Conservation (phyloP, 1,140 invertebrate genomes). For the Drosophila parabipectinata region DNA sequence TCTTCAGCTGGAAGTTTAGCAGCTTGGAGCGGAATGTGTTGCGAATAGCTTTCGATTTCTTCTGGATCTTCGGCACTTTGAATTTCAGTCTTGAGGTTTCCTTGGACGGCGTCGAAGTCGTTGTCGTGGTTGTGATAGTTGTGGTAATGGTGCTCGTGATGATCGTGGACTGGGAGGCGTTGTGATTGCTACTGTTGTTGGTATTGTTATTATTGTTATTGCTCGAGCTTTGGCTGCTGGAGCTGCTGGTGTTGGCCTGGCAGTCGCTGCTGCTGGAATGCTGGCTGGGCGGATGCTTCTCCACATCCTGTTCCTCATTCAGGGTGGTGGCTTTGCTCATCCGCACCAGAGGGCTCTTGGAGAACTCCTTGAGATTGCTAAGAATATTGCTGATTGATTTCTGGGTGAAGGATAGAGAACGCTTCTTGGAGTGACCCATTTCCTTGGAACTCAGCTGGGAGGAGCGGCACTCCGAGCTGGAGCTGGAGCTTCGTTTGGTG, state of each 20-base stretch:
- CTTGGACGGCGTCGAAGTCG: conserved; percentile 73
- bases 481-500: conserved; percentile 68
- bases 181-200: conserved; percentile 46
- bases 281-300: conserved; percentile 10
- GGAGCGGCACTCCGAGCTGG: conserved; percentile 69
- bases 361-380: conserved; percentile 79
- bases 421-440: conserved; percentile 56
- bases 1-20: conserved; percentile 72
- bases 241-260: conserved; percentile 31
- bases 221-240: conserved; percentile 19
- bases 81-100: conserved; percentile 79
- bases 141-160: conserved; percentile 61
- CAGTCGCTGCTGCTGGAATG: conserved; percentile 40
- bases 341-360: conserved; percentile 66
- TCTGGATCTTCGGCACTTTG: conserved; percentile 83
- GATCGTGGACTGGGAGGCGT: conserved; percentile 50
- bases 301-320: conserved; percentile 39
- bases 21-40: conserved; percentile 81
- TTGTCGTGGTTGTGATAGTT: conserved; percentile 48
- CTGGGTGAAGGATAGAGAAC: conserved; percentile 78
- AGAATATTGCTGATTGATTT: conserved; percentile 77
- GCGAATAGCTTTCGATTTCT: conserved; percentile 81
- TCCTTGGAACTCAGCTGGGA: conserved; percentile 52
- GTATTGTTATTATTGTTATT: conserved; percentile 41
- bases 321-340: conserved; percentile 45